Evolutionary conservation across 1,140 invertebrate genomes (phyloP), one percentile per base, ranked within the genome.

Genomic region (Temnothorax nylanderi): DNA sequence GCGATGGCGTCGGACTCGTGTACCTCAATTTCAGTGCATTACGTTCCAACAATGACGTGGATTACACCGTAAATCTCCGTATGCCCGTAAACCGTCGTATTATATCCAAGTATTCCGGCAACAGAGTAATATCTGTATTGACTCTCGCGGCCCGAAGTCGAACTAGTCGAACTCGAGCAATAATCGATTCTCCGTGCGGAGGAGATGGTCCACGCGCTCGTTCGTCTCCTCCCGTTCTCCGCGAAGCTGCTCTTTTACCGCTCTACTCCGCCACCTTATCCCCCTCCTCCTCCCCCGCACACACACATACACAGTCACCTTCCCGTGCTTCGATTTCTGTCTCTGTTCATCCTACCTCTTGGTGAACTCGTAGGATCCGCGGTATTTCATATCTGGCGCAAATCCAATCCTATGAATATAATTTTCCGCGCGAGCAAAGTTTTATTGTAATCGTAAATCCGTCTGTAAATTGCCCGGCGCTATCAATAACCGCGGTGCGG

Each of bases 391-490:
- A 94, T 95, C 93, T 94, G 94, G 93, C 94, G 91, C 91, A 93
- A 95, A 95, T 95, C 93, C 94, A 95, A 95, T 94, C 93, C 93
- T 92, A 95, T 95, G 94, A 94, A 95, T 95, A 95, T 94, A 94
- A 95, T 95, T 95, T 95, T 94, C 94, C 93, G 91, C 93, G 87
- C 92, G 92, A 93, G 93, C 91, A 93, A 94, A 94, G 94, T 95
- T 95, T 94, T 94, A 94, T 95, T 94, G 94, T 95, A 94, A 94
- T 95, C 94, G 94, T 95, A 95, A 95, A 95, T 95, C 93, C 93
- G 92, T 94, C 93, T 92, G 93, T 93, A 94, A 94, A 95, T 95
- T 94, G 93, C 85, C 82, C 89, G 77, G 80, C 89, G 88, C 93
- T 94, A 94, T 94, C 94, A 94, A 94, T 94, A 94, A 94, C 93